Percentiles rank a stretch among this genome's conserved stretches.
Evolutionary conservation across 2,888 invertebrate species (phyloP).

Genomic region (Cetonia aurata): DNA sequence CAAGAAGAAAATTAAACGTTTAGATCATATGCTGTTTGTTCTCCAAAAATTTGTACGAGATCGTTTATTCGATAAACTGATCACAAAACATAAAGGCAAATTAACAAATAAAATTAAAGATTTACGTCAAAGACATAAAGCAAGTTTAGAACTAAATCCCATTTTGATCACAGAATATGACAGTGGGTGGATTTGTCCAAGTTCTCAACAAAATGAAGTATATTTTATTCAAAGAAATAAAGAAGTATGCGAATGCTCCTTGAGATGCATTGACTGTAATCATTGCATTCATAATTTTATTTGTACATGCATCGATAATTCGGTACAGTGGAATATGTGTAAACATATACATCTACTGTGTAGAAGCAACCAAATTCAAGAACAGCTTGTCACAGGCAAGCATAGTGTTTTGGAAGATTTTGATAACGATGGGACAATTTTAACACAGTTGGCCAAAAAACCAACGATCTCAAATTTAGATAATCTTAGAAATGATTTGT

Average conservation of each 20-base stretch:
- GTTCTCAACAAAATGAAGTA: not conserved
- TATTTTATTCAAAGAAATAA: constrained; percentile 3
- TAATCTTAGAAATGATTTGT: too few species aligned
- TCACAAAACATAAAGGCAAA: not conserved
- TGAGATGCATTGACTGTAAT: constrained; percentile 2
- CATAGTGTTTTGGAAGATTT: too few species aligned
- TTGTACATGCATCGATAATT: not conserved
- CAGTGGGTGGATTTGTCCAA: too few species aligned
- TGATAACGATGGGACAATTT: too few species aligned
- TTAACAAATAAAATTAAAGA: not conserved
- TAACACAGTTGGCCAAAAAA: too few species aligned
- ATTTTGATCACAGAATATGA: too few species aligned
- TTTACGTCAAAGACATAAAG: too few species aligned
- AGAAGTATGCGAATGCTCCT: not conserved
- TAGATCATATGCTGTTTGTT: not conserved
- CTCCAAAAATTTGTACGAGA: not conserved
- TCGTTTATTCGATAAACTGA: not conserved
- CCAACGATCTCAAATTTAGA: too few species aligned
- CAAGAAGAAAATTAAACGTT: not conserved
- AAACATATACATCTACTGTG: not conserved
- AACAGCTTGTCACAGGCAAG: too few species aligned
- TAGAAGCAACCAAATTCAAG: too few species aligned
- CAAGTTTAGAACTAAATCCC: too few species aligned
- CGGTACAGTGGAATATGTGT: not conserved
- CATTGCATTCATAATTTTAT: constrained; percentile 4